Conservation (phyloP, 1,140 invertebrate species). For the Zelostemma sp. region DNA sequence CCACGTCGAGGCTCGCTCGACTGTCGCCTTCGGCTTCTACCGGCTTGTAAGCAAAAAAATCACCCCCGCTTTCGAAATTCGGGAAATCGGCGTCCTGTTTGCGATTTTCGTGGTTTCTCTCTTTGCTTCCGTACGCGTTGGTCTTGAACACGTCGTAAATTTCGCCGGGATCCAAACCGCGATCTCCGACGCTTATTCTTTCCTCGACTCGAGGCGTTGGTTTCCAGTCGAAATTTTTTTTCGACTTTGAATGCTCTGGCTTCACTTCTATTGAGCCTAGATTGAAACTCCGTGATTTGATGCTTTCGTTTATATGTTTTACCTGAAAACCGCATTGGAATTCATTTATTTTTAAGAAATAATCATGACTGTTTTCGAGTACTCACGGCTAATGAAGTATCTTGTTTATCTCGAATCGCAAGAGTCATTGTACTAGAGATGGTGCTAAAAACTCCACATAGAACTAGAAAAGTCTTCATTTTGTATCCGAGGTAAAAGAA, state of each 20-base stretch:
- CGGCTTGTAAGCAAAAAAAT: not conserved
- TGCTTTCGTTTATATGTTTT: not conserved
- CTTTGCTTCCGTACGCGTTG: slow-evolving; percentile 16
- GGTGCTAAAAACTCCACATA: not conserved
- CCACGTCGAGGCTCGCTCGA: slow-evolving; percentile 16
- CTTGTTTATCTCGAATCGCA: not conserved
- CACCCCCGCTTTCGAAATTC: not conserved
- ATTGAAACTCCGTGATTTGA: too few species aligned
- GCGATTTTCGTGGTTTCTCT: slow-evolving; percentile 12
- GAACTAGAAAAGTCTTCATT: not conserved
- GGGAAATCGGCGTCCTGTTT: slow-evolving; percentile 27
- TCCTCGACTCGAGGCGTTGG: slow-evolving; percentile 27
- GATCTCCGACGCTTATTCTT: slow-evolving; percentile 8
- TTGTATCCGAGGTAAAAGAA: not conserved
- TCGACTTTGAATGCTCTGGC: not conserved
- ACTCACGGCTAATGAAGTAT: not conserved
- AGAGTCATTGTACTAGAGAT: not conserved
- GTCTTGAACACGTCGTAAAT: slow-evolving; percentile 33
- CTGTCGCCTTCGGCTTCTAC: not conserved
- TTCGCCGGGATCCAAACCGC: not conserved
- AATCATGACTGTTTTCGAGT: not conserved
- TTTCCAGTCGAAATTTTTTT: not conserved
- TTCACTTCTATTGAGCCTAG: not conserved
- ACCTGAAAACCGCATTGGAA: not conserved
- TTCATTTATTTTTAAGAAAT: not conserved